These are phyloP conservation scores for Stratiomys singularior DNA, from an alignment of 2,888 invertebrate species.

Conservation along the genomic window DNA sequence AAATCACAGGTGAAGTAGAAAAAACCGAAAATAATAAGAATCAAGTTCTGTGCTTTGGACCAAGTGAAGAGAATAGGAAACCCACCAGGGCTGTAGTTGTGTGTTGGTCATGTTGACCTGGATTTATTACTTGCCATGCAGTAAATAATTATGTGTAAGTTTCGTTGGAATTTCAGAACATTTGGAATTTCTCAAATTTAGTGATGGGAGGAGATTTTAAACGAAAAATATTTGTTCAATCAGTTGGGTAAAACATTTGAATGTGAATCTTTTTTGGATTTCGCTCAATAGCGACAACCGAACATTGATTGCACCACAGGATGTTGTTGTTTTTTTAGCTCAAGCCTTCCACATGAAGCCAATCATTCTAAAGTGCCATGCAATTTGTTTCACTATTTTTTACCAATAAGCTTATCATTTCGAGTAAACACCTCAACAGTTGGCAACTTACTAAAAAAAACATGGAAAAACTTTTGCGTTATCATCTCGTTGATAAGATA, in stretches of 20 bases:
- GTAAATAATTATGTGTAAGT: neutral
- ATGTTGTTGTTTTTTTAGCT: too few species aligned
- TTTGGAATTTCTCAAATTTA: neutral
- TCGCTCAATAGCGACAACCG: too few species aligned
- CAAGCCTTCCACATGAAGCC: too few species aligned
- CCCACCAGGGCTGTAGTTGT: neutral
- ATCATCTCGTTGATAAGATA: conserved; percentile 26
- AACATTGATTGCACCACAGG: neutral
- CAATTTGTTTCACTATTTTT: too few species aligned
- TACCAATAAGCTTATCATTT: too few species aligned
- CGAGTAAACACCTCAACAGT: neutral
- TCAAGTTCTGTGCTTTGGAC: neutral
- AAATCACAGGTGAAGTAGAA: neutral
- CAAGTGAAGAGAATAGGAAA: neutral
- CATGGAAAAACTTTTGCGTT: neutral
- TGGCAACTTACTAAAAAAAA: neutral
- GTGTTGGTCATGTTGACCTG: neutral
- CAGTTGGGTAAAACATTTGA: too few species aligned
- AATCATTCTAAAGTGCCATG: too few species aligned
- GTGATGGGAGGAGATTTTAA: neutral
- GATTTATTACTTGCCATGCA: neutral
- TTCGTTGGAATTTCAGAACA: neutral
- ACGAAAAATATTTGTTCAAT: too few species aligned
- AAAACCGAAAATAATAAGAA: neutral
- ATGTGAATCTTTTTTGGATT: neutral